Base-by-base conservation (phyloP, 2,888 invertebrate genomes). In the Rotaria macrura region DNA sequence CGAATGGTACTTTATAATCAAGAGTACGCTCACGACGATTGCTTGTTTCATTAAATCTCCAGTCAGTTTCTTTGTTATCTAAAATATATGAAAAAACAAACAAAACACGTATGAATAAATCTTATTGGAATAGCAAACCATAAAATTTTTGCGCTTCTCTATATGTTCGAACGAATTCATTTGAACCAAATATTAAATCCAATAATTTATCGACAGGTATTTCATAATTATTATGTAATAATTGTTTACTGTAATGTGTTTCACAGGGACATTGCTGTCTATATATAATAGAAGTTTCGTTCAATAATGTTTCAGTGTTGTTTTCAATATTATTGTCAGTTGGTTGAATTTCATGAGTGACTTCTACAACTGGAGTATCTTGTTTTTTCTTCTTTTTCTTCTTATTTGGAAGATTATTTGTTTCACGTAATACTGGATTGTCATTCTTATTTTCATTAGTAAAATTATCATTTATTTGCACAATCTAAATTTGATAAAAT, bases 151-250 rank as follows among this genome's bases (percentile, higher is more conserved):
- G 79, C 4, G 79, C 79, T 43, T n/a, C 25, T 43, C 79, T 7
- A 79, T 79, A 79, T 43, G 43, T 43, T 79, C 79, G 79, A 25
- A 79, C 79, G 10, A 79, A 79, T 43, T 79, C 79, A 43, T 79
- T 79, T n/a, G 40, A 40, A n/a, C 79, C 79, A 43, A 79, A 79
- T 25, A 79, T n/a, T 40, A 79, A 43, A n/a, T 79, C 79, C 25
- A 79, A 79, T 79, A 79, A n/a, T 79, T 43, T 43, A n/a, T 79
- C 79, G 14, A 43, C 79, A 2, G 79, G 25, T 14, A 79, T 9
- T 6, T 79, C 43, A 43, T 79, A 79, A 43, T 43, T 79, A 12
- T 20, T 10, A 43, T 79, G 43, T 25, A 79, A 10, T 40, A 79
- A n/a, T n/a, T 43, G 10, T 79, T 79, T 79, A 38, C 25, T 25